Evolutionary conservation across 2,888 invertebrate genomes (phyloP), one percentile per base, ranked within the genome.

Genomic region (Syrphus vitripennis): DNA sequence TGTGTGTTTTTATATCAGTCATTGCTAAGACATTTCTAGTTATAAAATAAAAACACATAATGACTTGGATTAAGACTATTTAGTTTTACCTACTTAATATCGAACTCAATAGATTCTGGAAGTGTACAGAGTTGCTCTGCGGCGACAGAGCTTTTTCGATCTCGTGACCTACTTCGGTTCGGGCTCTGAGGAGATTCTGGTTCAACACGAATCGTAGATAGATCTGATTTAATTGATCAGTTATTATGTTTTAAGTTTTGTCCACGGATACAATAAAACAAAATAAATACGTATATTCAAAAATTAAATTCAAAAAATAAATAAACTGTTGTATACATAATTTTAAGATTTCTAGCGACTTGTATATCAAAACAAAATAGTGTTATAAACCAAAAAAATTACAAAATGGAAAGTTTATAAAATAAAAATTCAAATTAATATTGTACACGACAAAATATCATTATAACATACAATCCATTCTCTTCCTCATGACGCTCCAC

Each of bases 1-100:
- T 98, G 89, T 99, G 98, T 0, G 99, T 99, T 93, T 98, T 98
- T 76, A 99, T 98, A 91, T 99, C 99, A 0, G 97, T 96, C 98
- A 99, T 99, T 29, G 97, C 96, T 93, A 98, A 96, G 37, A 98
- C 95, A 91, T 97, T 97, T 89, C 97, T 96, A 24, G 4, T 26
- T 50, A 24, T 7, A n/a, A 4, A 37, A 59, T 1, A n/a, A 90
- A 29, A 93, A 93, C 72, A 75, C 67, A 78, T 19, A 55, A 4
- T 29, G 10, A 29, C 0, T 12, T 4, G 16, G 1, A 16, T n/a
- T 29, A 14, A 37, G 40, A 59, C 40, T n/a, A 1, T 19, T 14
- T 3, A 55, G 3, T 42, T 21, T 12, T 7, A 87, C 89, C 90
- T 91, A 97, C 97, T 95, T 95, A 93, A 98, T 97, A 93, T 98